phyloP scores from a whole-genome alignment of 1,140 invertebrate genomes.

The Bombus cullumanus region DNA sequence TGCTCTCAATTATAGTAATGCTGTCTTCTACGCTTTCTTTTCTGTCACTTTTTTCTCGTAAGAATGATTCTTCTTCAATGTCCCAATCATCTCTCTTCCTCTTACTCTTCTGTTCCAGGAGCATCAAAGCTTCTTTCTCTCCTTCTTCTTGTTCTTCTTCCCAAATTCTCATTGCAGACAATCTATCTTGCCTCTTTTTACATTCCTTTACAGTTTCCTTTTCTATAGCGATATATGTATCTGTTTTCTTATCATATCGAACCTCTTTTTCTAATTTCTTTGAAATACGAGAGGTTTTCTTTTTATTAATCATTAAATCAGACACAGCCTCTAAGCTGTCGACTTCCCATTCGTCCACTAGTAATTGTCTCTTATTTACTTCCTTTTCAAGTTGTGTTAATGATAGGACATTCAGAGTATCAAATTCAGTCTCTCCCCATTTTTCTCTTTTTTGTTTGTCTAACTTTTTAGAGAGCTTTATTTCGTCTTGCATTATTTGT shows the following conservation, averaged over 20 bases:
- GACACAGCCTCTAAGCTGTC: slow-evolving; percentile 77
- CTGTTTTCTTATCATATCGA: slow-evolving; percentile 77
- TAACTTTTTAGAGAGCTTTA: slow-evolving; percentile 40
- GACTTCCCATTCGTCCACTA: slow-evolving; percentile 80
- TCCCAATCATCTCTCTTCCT: slow-evolving; percentile 68
- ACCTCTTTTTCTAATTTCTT: slow-evolving; percentile 76
- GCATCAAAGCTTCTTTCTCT: slow-evolving; percentile 74
- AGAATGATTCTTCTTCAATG: slow-evolving; percentile 52
- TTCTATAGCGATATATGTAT: slow-evolving; percentile 79
- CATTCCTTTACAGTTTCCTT: slow-evolving; percentile 71
- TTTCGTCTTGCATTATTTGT: slow-evolving; percentile 62
- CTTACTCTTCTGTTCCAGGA: slow-evolving; percentile 63
- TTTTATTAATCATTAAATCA: slow-evolving; percentile 55
- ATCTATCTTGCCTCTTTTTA: slow-evolving; percentile 71
- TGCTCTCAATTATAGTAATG: neutral
- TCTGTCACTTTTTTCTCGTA: slow-evolving; percentile 22
- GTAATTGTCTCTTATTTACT: slow-evolving; percentile 66
- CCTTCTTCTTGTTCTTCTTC: slow-evolving; percentile 81
- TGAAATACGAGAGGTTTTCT: slow-evolving; percentile 21
- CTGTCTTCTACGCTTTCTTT: slow-evolving; percentile 14
- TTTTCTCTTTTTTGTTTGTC: slow-evolving; percentile 60
- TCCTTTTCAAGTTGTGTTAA: slow-evolving; percentile 77
- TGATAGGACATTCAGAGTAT: slow-evolving; percentile 75
- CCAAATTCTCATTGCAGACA: slow-evolving; percentile 78
- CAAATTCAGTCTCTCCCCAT: slow-evolving; percentile 77